Conservation (phyloP, 1,140 invertebrate genomes). For the Papilio aristodemus region DNA sequence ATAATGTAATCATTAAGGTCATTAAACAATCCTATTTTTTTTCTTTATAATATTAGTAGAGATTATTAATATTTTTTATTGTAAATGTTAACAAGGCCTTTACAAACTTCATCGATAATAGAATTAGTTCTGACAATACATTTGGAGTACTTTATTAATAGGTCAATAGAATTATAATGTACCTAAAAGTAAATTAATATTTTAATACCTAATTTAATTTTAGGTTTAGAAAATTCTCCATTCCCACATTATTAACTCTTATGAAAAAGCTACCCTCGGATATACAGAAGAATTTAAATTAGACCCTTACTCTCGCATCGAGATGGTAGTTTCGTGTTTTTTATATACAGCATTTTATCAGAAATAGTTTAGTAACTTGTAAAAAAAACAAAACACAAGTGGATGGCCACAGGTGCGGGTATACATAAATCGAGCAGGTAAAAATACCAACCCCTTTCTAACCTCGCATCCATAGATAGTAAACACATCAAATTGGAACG, state of each 20-base stretch:
- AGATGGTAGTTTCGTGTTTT: constrained; percentile 1
- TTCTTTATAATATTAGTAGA: too few species aligned
- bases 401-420: constrained; percentile 45
- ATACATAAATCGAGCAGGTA: constrained; percentile 54
- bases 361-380: constrained; percentile 25
- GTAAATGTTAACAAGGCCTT: too few species aligned
- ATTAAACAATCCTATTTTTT: too few species aligned
- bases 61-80: too few species aligned
- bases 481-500: not conserved
- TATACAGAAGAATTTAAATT: not conserved
- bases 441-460: constrained; percentile 50
- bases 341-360: constrained; percentile 7
- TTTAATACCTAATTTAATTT: constrained; percentile 8
- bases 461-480: constrained; percentile 13
- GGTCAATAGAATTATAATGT: not conserved
- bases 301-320: not conserved
- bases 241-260: constrained; percentile 6
- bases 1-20: too few species aligned
- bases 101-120: too few species aligned
- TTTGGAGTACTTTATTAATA: too few species aligned
- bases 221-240: not conserved
- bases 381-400: constrained; percentile 29
- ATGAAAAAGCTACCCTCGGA: constrained; percentile 8
- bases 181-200: not conserved
- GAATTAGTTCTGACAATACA: too few species aligned